Evolutionary conservation across 1,140 invertebrate genomes (phyloP), one percentile per base, ranked within the genome.

Genomic region (Pentalonia nigronervosa): DNA sequence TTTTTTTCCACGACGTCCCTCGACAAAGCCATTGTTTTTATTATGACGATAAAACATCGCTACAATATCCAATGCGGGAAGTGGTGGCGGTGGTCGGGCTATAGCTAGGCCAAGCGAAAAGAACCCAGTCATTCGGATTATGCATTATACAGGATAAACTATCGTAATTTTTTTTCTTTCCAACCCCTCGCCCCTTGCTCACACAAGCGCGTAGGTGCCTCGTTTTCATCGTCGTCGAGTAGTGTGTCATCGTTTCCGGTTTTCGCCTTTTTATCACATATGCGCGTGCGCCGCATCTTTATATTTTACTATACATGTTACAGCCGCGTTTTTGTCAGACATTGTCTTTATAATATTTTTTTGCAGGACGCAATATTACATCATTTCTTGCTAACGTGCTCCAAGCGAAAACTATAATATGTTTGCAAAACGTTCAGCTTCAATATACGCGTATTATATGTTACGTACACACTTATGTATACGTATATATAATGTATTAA

Each of bases 11-110:
- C n/a, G 60, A n/a, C 30, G 14, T 47, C 41, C 41, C 84, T 41
- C 84, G 41, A 86, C 48, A 41, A 67, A 91, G 36, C 56, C 90
- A 67, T 91, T 67, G 90, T 91, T 91, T 91, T 91, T 67, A 91
- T 91, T 67, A 91, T 67, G 90, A 91, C 90, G 60, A 67, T 91
- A 91, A 91, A 91, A 91, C 90, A 67, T 91, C 23, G 90, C 23
- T 91, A 45, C 48, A 56, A 90, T 34, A 90, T 86, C 48, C 48
- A n/a, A 34, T 50, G 87, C 17, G 23, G 56, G 90, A 60, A 34
- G 48, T 50, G 84, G 17, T 25, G 87, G 48, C 20, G 53, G 56
- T 67, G 87, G 48, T 53, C 0, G n/a, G 34, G 88, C 34, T 90
- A 50, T 36, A 50, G 34, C 56, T 21, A 91, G 56, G 60, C 56